These are phyloP conservation scores for Poeciliopsis infans DNA, from an alignment of 2,797 vertebrate species.

Conservation along the genomic window DNA sequence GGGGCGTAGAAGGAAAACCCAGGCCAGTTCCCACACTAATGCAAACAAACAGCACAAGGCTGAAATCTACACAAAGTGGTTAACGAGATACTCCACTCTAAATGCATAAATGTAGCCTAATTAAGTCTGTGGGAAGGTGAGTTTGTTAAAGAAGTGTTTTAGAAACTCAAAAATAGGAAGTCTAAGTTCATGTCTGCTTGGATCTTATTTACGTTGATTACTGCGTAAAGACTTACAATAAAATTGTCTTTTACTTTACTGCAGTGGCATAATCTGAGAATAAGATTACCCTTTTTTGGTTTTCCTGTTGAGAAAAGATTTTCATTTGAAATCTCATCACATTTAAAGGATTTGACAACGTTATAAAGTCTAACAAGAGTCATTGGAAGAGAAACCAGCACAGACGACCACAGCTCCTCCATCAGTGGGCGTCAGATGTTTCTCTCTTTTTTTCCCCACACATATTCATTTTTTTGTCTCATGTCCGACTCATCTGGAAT, in stretches of 20 bases:
- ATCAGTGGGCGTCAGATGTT: neutral
- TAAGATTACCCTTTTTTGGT: neutral
- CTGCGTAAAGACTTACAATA: neutral
- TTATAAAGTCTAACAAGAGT: neutral
- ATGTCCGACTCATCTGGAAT: neutral
- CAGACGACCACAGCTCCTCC: neutral
- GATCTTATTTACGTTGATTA: neutral
- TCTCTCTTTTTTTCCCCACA: neutral
- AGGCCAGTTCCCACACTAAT: slow-evolving; percentile 50
- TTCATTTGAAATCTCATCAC: neutral
- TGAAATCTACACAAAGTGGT: slow-evolving; percentile 29
- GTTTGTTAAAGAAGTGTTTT: neutral
- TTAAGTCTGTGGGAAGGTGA: neutral
- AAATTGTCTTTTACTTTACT: neutral
- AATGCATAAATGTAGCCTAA: slow-evolving; percentile 16
- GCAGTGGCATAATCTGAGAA: neutral
- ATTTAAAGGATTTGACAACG: neutral
- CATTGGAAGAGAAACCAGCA: neutral
- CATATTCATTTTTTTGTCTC: neutral
- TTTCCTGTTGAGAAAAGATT: neutral
- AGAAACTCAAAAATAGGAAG: neutral
- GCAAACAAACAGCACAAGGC: slow-evolving; percentile 42
- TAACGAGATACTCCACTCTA: slow-evolving; percentile 17
- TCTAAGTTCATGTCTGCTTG: neutral
- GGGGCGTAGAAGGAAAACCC: slow-evolving; percentile 56